Conservation (phyloP, 2,797 vertebrate species). For the Poeciliopsis gracilis region DNA sequence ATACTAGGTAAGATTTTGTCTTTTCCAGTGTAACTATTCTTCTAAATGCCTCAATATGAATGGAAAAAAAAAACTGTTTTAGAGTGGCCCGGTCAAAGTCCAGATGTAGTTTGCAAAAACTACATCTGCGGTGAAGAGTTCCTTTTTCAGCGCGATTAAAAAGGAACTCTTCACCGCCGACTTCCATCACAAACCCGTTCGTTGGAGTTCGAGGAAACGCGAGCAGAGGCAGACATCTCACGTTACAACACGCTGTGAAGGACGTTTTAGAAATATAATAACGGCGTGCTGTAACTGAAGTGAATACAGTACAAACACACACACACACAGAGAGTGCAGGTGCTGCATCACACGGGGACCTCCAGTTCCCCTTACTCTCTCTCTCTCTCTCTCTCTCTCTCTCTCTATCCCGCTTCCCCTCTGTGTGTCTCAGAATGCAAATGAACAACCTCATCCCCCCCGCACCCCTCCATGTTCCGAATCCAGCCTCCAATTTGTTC, state of each 20-base stretch:
- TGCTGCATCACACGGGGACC: constrained; percentile 38
- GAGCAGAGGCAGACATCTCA: not conserved
- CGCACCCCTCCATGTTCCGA: constrained; percentile 52
- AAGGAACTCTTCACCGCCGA: not conserved
- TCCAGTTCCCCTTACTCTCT: constrained; percentile 34
- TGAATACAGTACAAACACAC: not conserved
- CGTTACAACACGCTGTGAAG: constrained; percentile 1
- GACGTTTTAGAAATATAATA: constrained; percentile 8
- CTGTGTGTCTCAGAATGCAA: constrained; percentile 61
- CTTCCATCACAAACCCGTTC: not conserved
- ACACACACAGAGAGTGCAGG: constrained; percentile 1
- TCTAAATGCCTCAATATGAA: not conserved
- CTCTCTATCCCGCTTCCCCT: constrained; percentile 41
- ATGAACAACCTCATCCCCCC: constrained; percentile 44
- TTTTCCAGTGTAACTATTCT: not conserved
- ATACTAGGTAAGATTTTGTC: too few species aligned
- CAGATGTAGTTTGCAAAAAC: not conserved
- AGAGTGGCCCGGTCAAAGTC: not conserved
- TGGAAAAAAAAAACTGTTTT: not conserved
- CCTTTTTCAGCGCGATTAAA: not conserved
- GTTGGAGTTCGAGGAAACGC: not conserved
- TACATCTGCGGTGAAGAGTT: not conserved
- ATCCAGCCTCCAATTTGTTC: constrained; percentile 79
- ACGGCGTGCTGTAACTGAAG: not conserved
- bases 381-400: constrained; percentile 34